Base-by-base conservation (phyloP, 1,140 invertebrate species). In the Muscidifurax raptorellus region DNA sequence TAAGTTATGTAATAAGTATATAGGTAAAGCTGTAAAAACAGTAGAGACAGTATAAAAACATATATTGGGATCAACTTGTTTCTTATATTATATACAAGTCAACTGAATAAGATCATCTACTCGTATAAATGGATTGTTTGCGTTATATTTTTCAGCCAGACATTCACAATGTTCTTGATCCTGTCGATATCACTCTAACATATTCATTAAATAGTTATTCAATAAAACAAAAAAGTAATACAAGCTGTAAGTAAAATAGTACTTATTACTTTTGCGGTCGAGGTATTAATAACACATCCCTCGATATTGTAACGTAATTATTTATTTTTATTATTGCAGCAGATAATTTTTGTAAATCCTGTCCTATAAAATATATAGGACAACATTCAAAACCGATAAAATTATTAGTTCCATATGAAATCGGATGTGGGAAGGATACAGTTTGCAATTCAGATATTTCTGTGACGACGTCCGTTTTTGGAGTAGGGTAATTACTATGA, bases 391-490 rank as follows among this genome's bases (percentile, higher is more conserved):
- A 85, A 22, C 69, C 36, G 18, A 27, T 69, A 69, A 86, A 44
- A 86, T 89, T 76, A 87, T 91, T 84, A 86, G 90, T 87, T 89
- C 90, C 87, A 86, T 94, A 88, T 88, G 90, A 89, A 86, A 93
- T 76, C 87, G 93, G 27, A 87, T 92, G 92, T 83, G 91, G 92
- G 18, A 87, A 87, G 25, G 91, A 91, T 25, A 90, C 90, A 67
- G 86, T 93, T 18, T 94, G 93, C 40, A 89, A 90, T 27, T 91
- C 93, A 3, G 90, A 92, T 40, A 88, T 94, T 85, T 88, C 90
- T 10, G 81, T 90, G 2, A 66, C 76, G 27, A 86, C 87, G 7
- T 86, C 69, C 75, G 82, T 88, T 52, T 6, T 25, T 18, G 85
- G 89, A 67, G 59, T 89, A 25, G 66, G 74, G 86, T 83, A 88